These are phyloP conservation scores for Barbus barbus DNA, from an alignment of 2,113 vertebrate species.

Conservation along the genomic window DNA sequence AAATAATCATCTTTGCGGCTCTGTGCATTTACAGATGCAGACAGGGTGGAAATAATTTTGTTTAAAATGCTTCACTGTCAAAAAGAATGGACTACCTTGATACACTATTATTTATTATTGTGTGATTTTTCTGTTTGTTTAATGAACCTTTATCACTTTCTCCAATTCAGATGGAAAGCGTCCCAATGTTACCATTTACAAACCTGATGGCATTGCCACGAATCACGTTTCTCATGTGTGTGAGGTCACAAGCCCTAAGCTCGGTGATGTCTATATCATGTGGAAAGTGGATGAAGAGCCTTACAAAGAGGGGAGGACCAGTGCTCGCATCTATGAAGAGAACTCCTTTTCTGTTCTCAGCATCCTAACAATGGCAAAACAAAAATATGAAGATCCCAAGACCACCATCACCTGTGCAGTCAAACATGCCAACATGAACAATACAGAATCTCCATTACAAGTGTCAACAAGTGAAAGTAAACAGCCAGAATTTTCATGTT, in stretches of 20 bases:
- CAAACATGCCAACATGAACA: not conserved
- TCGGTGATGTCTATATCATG: slow-evolving; percentile 31
- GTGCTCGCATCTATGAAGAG: too few relatives aligned
- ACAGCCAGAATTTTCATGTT: not conserved
- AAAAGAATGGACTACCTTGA: not conserved
- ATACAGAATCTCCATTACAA: fast-evolving
- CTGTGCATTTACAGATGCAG: too few relatives aligned
- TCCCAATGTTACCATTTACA: not conserved
- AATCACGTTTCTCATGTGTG: not conserved
- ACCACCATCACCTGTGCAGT: too few relatives aligned
- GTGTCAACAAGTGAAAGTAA: not conserved
- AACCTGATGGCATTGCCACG: not conserved
- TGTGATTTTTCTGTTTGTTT: not conserved
- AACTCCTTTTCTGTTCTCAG: too few relatives aligned
- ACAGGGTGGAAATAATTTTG: too few relatives aligned
- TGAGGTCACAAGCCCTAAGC: slow-evolving; percentile 32
- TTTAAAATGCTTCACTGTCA: not conserved
- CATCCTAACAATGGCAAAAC: too few relatives aligned
- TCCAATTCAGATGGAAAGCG: not conserved
- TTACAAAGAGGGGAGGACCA: not conserved
- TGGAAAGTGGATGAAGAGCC: not conserved
- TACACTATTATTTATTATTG: not conserved
- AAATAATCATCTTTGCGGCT: too few relatives aligned
- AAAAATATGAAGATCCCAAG: too few relatives aligned
- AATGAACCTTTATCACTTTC: not conserved